Evolutionary conservation across 2,888 invertebrate species (phyloP).

Genomic region (Idaea biselata): DNA sequence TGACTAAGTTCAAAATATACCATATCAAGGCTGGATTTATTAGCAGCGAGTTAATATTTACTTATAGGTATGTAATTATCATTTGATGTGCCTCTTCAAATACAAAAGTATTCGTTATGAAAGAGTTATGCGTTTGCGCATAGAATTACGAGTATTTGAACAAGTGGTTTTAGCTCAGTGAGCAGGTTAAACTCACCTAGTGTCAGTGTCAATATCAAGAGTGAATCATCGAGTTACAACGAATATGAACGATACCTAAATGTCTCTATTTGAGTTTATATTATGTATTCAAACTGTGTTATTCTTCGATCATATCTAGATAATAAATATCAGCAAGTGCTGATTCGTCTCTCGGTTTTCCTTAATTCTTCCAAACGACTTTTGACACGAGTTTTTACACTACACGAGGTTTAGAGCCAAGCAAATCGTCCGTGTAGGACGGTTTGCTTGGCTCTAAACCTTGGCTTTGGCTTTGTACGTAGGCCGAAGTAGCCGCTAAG

Average conservation of each 20-base stretch:
- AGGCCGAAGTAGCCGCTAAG: too few relatives aligned
- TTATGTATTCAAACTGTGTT: not conserved
- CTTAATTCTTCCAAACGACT: too few relatives aligned
- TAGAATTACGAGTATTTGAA: slow-evolving; percentile 12
- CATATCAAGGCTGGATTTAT: slow-evolving; percentile 8
- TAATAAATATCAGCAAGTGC: too few relatives aligned
- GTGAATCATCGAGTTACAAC: slow-evolving; percentile 27
- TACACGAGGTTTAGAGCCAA: too few relatives aligned
- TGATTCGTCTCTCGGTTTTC: too few relatives aligned
- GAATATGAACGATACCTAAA: slow-evolving; percentile 14
- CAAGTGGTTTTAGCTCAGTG: slow-evolving; percentile 10
- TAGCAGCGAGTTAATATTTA: not conserved
- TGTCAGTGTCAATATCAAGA: slow-evolving; percentile 20
- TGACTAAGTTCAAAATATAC: not conserved
- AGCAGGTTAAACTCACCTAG: slow-evolving; percentile 20
- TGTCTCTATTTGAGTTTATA: not conserved
- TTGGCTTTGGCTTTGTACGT: too few relatives aligned
- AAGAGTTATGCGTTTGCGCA: not conserved
- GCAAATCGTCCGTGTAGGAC: too few relatives aligned
- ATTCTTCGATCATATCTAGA: not conserved
- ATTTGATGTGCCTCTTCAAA: not conserved
- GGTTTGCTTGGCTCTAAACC: too few relatives aligned
- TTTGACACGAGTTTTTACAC: too few relatives aligned
- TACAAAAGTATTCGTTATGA: not conserved
- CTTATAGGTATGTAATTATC: not conserved